These are phyloP conservation scores for Phymanthus crucifer DNA, from an alignment of 92 coral and sea anemone species.

Conservation along the genomic window DNA sequence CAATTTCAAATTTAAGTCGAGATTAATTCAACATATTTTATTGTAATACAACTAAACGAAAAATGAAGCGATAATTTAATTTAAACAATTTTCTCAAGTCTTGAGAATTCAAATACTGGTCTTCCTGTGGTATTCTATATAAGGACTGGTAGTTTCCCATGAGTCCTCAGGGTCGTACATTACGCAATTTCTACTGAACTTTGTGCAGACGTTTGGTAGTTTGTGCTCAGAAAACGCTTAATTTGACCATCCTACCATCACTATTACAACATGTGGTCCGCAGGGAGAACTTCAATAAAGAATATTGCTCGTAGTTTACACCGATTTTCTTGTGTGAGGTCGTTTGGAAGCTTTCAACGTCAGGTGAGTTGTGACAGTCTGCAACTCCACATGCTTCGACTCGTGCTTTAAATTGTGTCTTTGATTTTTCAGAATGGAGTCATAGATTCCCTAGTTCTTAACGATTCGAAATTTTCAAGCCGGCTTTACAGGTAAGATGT, in stretches of 20 bases:
- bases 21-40: too few relatives aligned
- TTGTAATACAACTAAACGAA: too few relatives aligned
- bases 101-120: too few relatives aligned
- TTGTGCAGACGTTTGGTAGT: neutral
- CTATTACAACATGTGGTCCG: constrained; percentile 59
- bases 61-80: too few relatives aligned
- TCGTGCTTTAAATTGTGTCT: neutral
- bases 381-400: too few relatives aligned
- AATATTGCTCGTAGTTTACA: constrained; percentile 54
- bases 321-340: constrained; percentile 34
- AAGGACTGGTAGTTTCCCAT: constrained; percentile 16
- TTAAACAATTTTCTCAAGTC: too few relatives aligned
- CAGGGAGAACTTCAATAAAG: constrained; percentile 65
- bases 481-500: constrained; percentile 55
- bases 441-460: constrained; percentile 34
- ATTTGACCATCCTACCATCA: neutral
- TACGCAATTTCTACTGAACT: constrained; percentile 29
- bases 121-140: constrained; percentile 6
- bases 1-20: too few relatives aligned
- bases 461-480: constrained; percentile 29
- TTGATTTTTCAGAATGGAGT: constrained; percentile 28
- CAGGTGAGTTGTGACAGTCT: neutral
- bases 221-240: neutral
- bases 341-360: constrained; percentile 39
- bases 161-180: constrained; percentile 8